Percentiles rank a stretch among this genome's conserved stretches.
phyloP scores from a whole-genome alignment of 1,140 invertebrate species.

The Macrobrachium nipponense region DNA sequence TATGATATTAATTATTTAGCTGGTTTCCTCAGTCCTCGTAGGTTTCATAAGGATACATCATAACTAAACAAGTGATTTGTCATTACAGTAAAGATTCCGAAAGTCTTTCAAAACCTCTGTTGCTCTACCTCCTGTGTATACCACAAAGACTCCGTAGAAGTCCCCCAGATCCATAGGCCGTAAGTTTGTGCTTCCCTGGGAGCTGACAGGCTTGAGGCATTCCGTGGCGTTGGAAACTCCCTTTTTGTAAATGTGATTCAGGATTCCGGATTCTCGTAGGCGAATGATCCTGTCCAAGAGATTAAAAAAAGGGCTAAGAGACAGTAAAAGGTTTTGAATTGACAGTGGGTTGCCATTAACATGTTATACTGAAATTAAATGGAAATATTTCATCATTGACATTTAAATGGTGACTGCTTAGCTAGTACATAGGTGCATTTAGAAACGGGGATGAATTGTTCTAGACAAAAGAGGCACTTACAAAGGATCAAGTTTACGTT shows the following conservation, averaged over 20 bases:
- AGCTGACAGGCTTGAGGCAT: neutral
- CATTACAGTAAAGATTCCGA: too few relatives aligned
- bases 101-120: too few relatives aligned
- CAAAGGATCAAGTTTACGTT: neutral
- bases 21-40: too few relatives aligned
- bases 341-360: neutral
- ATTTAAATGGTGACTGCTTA: too few relatives aligned
- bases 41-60: too few relatives aligned
- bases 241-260: neutral
- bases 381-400: neutral
- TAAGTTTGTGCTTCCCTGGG: neutral
- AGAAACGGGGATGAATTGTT: neutral
- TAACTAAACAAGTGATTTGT: too few relatives aligned
- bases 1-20: too few relatives aligned
- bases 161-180: neutral
- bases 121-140: neutral
- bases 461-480: neutral
- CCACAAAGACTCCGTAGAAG: constrained; percentile 1
- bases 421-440: too few relatives aligned
- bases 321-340: neutral
- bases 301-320: neutral
- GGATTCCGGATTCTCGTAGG: neutral
- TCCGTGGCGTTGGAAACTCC: constrained; percentile 3
- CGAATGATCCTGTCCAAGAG: neutral
- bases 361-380: neutral